A percentile compares a stretch with the other conserved stretches of the same genome.
These are phyloP conservation scores for Colaptes auratus DNA, from an alignment of 2,113 vertebrate species.

Conservation along the genomic window DNA sequence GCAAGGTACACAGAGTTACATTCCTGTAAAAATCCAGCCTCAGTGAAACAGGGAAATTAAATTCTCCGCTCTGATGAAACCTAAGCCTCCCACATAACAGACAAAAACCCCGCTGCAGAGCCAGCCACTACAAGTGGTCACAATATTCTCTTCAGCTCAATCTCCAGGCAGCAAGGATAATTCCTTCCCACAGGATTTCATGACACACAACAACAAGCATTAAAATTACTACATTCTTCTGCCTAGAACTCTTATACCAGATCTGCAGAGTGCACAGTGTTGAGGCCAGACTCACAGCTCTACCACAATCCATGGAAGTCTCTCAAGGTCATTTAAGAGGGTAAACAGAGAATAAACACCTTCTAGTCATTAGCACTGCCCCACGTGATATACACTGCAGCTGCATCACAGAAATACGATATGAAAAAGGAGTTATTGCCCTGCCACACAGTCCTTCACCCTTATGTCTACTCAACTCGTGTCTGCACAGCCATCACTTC, in stretches of 20 bases:
- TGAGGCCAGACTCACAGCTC: not conserved
- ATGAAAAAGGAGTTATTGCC: not conserved
- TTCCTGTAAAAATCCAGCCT: slow-evolving; percentile 23
- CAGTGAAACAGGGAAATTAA: not conserved
- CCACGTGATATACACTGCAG: not conserved
- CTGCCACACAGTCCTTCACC: not conserved
- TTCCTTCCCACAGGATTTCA: not conserved
- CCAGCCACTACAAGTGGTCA: not conserved
- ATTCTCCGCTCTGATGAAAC: not conserved
- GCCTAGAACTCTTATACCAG: not conserved
- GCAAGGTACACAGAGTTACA: slow-evolving; percentile 45
- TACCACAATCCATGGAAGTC: not conserved
- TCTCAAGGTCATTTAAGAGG: not conserved
- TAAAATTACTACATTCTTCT: not conserved
- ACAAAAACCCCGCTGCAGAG: not conserved
- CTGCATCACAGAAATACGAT: not conserved
- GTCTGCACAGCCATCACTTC: not conserved
- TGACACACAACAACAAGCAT: not conserved
- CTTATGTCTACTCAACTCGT: not conserved
- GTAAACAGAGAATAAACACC: not conserved
- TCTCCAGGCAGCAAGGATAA: not conserved
- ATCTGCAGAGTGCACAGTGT: not conserved
- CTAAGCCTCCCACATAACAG: slow-evolving; percentile 1
- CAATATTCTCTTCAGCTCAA: not conserved
- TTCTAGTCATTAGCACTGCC: not conserved